Conservation (phyloP, 2,797 vertebrate genomes). For the Simalia tracyae region DNA sequence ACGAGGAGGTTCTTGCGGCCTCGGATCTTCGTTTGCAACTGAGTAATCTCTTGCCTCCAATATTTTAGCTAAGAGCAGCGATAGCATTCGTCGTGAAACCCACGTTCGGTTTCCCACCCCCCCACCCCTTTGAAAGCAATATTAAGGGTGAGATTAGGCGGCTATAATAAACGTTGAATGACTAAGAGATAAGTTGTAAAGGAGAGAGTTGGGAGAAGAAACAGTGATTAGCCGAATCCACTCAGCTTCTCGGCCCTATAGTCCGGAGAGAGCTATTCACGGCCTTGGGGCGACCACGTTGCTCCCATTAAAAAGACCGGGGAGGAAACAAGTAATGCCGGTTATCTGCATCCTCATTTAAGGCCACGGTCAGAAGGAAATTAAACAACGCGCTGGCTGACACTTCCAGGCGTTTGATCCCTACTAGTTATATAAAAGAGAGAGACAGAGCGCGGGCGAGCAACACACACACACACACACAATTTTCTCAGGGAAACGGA, state of each 20-base stretch:
- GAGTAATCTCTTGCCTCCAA: constrained; percentile 6
- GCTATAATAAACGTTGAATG: constrained; percentile 78
- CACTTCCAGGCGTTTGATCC: constrained; percentile 55
- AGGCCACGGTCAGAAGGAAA: constrained; percentile 73
- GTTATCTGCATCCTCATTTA: constrained; percentile 78
- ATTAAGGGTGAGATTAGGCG: constrained; percentile 71
- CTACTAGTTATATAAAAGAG: constrained; percentile 52
- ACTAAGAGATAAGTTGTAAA: constrained; percentile 75
- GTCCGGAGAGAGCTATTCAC: constrained; percentile 74
- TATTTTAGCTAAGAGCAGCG: constrained; percentile 48
- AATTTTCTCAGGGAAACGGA: constrained; percentile 43
- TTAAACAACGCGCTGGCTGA: constrained; percentile 68
- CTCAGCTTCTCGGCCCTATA: constrained; percentile 81
- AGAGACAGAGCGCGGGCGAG: fast-evolving
- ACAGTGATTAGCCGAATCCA: constrained; percentile 79
- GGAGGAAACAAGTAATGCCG: constrained; percentile 67
- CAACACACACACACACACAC: background rate
- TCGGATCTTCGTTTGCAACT: constrained; percentile 22
- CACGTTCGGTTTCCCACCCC: background rate
- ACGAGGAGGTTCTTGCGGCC: background rate
- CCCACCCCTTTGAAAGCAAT: constrained; percentile 49
- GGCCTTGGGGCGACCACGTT: constrained; percentile 75
- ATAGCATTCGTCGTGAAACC: constrained; percentile 8
- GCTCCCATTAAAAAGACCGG: constrained; percentile 76
- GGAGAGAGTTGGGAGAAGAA: constrained; percentile 53